A percentile compares a stretch with the other conserved stretches of the same genome.
Conservation (phyloP, 2,113 vertebrate genomes). For the Pontoporia blainvillei region DNA sequence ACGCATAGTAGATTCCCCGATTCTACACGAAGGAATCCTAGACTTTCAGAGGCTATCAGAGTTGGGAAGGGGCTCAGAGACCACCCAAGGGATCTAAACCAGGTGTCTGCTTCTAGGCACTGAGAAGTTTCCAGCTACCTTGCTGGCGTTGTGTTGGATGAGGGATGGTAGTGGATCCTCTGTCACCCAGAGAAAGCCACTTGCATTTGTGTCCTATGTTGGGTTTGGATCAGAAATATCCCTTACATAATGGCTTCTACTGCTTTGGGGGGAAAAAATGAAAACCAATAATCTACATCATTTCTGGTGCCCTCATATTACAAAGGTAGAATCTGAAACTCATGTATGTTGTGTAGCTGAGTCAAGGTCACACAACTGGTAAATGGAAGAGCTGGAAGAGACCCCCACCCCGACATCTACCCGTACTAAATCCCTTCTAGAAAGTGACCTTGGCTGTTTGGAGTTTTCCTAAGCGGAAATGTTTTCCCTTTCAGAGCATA, state of each 20-base stretch:
- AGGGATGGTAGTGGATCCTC: neutral
- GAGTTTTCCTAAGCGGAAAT: neutral
- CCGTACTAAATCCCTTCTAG: neutral
- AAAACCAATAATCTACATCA: neutral
- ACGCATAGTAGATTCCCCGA: neutral
- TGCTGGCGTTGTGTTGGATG: neutral
- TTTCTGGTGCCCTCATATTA: neutral
- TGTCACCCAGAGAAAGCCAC: neutral
- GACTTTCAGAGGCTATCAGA: neutral
- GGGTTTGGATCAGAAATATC: neutral
- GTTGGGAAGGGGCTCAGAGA: neutral
- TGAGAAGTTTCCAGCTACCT: neutral
- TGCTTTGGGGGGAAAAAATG: neutral
- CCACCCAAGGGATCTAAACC: neutral
- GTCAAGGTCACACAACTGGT: neutral
- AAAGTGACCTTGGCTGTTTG: neutral
- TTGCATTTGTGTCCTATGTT: neutral
- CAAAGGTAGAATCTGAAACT: neutral
- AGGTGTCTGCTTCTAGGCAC: neutral
- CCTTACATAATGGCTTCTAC: neutral
- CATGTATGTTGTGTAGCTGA: neutral
- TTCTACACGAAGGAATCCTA: neutral
- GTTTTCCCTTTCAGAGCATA: neutral
- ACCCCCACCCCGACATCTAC: neutral
- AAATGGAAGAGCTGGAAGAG: neutral